These are phyloP conservation scores for Xiphydria camelus DNA, from an alignment of 2,888 invertebrate genomes.

Conservation along the genomic window DNA sequence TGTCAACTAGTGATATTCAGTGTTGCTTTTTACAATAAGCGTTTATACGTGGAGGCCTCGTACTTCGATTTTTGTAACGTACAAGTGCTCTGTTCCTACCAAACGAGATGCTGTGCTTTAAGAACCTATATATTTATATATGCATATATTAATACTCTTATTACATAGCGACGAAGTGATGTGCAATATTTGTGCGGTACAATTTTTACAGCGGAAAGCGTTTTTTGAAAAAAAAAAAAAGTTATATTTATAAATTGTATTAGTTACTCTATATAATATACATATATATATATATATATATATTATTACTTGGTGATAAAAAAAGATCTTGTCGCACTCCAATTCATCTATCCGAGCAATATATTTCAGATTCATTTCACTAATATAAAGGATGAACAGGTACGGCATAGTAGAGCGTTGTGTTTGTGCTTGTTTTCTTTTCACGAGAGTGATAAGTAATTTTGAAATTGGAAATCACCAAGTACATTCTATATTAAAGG, in stretches of 20 bases:
- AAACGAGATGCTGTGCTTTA: slow-evolving; percentile 26
- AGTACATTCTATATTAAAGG: too few relatives aligned
- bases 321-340: slow-evolving; percentile 12
- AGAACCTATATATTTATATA: slow-evolving; percentile 20
- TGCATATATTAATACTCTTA: slow-evolving; percentile 21
- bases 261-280: slow-evolving; percentile 29
- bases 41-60: too few relatives aligned
- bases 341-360: slow-evolving; percentile 7
- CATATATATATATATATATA: slow-evolving; percentile 32
- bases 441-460: too few relatives aligned
- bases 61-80: too few relatives aligned
- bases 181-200: slow-evolving; percentile 49
- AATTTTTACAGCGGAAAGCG: slow-evolving; percentile 27
- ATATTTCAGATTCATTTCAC: slow-evolving; percentile 10
- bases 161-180: slow-evolving; percentile 27
- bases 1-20: too few relatives aligned
- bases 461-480: too few relatives aligned
- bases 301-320: slow-evolving; percentile 19
- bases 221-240: slow-evolving; percentile 20
- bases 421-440: slow-evolving; percentile 14
- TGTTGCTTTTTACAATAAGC: too few relatives aligned
- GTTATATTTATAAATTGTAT: slow-evolving; percentile 26
- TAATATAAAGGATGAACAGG: slow-evolving; percentile 23
- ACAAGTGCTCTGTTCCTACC: slow-evolving; percentile 5
- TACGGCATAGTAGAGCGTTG: slow-evolving; percentile 20